phyloP scores from a whole-genome alignment of 2,888 invertebrate genomes.

The Ophion obscuratus region DNA sequence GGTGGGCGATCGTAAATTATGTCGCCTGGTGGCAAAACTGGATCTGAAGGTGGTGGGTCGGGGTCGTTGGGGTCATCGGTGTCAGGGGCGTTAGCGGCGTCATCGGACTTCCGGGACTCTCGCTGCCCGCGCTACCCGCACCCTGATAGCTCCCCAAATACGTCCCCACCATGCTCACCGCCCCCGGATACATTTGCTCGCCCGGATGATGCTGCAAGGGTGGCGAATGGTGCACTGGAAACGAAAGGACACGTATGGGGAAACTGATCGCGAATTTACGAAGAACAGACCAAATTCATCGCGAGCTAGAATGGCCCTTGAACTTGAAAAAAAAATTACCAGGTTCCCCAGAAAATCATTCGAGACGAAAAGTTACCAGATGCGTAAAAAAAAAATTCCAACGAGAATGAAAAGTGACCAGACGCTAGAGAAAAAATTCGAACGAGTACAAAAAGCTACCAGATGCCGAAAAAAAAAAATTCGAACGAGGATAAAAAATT shows the following conservation, averaged over 20 bases:
- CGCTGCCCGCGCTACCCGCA: slow-evolving; percentile 78
- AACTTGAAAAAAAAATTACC: background rate
- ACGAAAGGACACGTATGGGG: slow-evolving; percentile 6
- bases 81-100: slow-evolving; percentile 79
- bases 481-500: no score
- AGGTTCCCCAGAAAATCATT: no score
- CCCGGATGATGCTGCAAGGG: slow-evolving; percentile 78
- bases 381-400: no score
- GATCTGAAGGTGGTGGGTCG: slow-evolving; percentile 77
- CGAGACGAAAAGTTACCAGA: no score
- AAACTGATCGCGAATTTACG: slow-evolving; percentile 3
- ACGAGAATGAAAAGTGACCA: no score
- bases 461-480: no score
- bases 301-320: background rate
- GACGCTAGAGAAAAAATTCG: no score
- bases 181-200: slow-evolving; percentile 74
- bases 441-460: no score
- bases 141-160: slow-evolving; percentile 78
- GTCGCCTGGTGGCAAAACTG: slow-evolving; percentile 79
- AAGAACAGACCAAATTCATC: background rate
- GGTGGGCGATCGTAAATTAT: slow-evolving; percentile 66
- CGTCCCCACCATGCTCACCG: slow-evolving; percentile 77
- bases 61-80: slow-evolving; percentile 79
- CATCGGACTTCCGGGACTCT: slow-evolving; percentile 80
- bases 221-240: slow-evolving; percentile 79